Evolutionary conservation across 2,888 invertebrate species (phyloP), one percentile per base, ranked within the genome.

Genomic region (Petrolisthes cinctipes): DNA sequence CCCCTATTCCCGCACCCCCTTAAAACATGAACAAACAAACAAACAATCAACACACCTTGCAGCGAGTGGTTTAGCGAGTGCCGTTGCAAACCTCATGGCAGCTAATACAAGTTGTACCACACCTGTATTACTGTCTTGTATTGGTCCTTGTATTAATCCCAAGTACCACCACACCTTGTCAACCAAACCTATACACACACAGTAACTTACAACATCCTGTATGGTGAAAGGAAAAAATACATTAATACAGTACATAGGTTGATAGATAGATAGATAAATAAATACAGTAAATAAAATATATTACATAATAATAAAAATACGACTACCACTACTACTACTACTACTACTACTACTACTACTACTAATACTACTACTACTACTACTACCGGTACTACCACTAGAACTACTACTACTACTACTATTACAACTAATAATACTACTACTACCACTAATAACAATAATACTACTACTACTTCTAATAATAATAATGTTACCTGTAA

Each of bases 121-220:
- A 57, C 92, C 92, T 81, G 92, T 93, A 87, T 94, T 94, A 83
- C 93, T 93, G 91, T 95, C 95, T 66, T 95, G 94, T n/a, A n/a
- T n/a, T 11, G 96, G 95, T 9, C 95, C 95, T 86, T 95, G 94
- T 73, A 96, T 95, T 91, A 95, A 94, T 91, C 95, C 94, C 92
- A 95, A 95, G 92, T 95, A 95, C 90, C 95, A 94, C 37, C 95
- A 95, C 83, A 97, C 94, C 91, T 96, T 95, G 92, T 97, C 97
- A 87, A 97, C 95, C n/a, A 97, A 94, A 56, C 97, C 96, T 81
- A 96, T 95, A 91, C 96, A 95, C 88, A 97, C 96, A 23, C 95
- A 94, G 92, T 96, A 97, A 92, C 97, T 97, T 56, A 90, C 88
- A 68, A 90, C 82, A 84, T 90, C 90, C 89, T 91, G 89, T 17